A percentile compares a stretch with the other conserved stretches of the same genome.
These are phyloP conservation scores for Nasonovia ribisnigri DNA, from an alignment of 2,888 invertebrate species.

Conservation along the genomic window DNA sequence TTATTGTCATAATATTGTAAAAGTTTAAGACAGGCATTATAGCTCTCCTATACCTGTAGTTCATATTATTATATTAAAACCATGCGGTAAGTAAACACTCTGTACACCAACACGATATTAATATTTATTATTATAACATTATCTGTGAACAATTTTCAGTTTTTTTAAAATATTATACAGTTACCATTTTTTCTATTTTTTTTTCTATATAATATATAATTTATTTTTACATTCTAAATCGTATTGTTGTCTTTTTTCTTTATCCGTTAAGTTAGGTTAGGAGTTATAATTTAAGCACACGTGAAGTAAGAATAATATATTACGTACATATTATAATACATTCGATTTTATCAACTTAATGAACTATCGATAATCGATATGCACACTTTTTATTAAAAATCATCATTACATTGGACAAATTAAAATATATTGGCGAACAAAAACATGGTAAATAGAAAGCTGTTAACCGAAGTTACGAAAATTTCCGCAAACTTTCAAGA, in stretches of 20 bases:
- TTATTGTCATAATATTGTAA: not conserved
- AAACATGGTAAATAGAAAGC: not conserved
- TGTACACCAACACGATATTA: not conserved
- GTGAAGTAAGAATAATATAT: not conserved
- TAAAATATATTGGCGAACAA: not conserved
- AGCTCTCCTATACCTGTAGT: not conserved
- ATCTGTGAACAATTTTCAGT: not conserved
- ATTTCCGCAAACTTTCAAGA: not conserved
- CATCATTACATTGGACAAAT: not conserved
- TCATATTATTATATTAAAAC: not conserved
- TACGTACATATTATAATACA: not conserved
- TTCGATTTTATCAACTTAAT: not conserved
- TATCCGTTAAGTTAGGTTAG: not conserved
- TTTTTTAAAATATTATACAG: not conserved
- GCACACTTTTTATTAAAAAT: not conserved
- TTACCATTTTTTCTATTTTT: slow-evolving; percentile 5
- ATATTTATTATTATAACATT: not conserved
- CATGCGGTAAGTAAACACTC: not conserved
- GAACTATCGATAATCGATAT: too few relatives aligned
- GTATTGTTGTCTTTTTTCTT: not conserved
- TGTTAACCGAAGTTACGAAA: not conserved
- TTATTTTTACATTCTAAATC: not conserved
- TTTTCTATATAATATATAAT: not conserved
- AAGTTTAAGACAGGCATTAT: not conserved
- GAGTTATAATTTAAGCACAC: too few relatives aligned